Base-by-base conservation (phyloP, 1,140 invertebrate genomes). In the Drosophila nigrodunni region DNA sequence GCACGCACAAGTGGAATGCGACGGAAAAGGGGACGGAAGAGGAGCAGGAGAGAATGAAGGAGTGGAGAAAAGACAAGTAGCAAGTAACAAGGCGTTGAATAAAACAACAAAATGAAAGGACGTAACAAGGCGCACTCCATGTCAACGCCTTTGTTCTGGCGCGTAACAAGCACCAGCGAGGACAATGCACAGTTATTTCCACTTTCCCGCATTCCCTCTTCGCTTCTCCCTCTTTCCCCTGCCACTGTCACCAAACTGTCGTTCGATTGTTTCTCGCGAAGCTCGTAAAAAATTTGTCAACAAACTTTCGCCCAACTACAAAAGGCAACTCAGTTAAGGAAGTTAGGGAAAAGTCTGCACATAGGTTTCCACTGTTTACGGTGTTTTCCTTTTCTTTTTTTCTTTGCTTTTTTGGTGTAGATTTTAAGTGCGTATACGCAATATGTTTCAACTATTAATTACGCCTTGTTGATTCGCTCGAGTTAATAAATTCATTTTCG, bases 201-300 rank as follows among this genome's bases (percentile, higher is more conserved):
- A 3, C 39, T 7, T 13, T 15, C 9, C 30, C 44, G 21, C 37
- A 41, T 30, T 6, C 47, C 41, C n/a, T 15, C 15, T 15, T 15
- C 25, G 2, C 8, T 9, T 9, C 5, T 1, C n/a, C 9, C 8
- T 9, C 13, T 15, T 15, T 15, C 18, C 35, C 6, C 39, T 5
- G 0, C 4, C 39, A 9, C 10, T 43, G 9, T 11, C 11, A 5
- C 3, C 1, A 6, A 18, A n/a, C 15, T 21, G 7, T 9, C 43
- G 21, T 50, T 70, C 68, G 67, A 58, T 75, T 64, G 41, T 61
- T 71, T 49, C 25, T 52, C 66, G 79, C 70, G 71, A 59, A 61
- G 66, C 66, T 74, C 72, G 72, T 74, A 74, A 80, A 80, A 83
- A 89, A 89, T 83, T 83, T 88, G 85, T 89, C 70, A 83, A 77